Evolutionary conservation across 2,113 vertebrate genomes (phyloP).

Genomic region (Cochlearius cochlearius): DNA sequence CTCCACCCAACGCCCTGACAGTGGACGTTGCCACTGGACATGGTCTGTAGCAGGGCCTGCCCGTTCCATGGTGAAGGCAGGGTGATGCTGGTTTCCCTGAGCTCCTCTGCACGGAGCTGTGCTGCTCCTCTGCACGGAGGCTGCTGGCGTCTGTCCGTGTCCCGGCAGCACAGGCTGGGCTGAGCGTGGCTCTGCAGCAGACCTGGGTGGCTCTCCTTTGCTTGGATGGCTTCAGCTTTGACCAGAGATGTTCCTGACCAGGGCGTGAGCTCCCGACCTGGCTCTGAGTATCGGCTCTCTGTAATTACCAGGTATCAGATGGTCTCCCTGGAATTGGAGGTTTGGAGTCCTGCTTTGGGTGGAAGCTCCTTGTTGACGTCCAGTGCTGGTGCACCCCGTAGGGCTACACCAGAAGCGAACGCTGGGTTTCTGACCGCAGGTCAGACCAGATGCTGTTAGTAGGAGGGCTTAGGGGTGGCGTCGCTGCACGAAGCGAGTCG

Average conservation of each 20-base stretch:
- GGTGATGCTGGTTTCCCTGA: neutral
- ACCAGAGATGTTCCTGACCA: neutral
- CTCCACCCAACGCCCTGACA: accelerated
- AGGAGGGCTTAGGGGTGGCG: neutral
- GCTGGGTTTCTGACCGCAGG: accelerated
- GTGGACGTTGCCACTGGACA: accelerated
- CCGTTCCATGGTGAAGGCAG: accelerated
- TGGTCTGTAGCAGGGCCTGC: neutral
- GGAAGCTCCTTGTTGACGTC: accelerated
- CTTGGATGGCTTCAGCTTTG: neutral
- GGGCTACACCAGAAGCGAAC: accelerated
- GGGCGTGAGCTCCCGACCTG: neutral
- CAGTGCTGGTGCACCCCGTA: neutral
- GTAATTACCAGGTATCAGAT: too few species aligned
- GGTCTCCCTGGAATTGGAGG: accelerated
- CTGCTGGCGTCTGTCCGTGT: neutral
- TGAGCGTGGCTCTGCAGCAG: neutral
- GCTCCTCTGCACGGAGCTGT: neutral
- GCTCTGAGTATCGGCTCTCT: neutral
- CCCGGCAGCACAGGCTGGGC: neutral
- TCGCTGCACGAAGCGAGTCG: accelerated
- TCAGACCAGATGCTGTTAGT: neutral
- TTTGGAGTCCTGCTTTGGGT: neutral
- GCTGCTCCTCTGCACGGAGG: neutral
- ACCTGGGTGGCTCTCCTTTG: neutral